Conservation (phyloP, 2,797 vertebrate genomes). For the Etheostoma perlongum region DNA sequence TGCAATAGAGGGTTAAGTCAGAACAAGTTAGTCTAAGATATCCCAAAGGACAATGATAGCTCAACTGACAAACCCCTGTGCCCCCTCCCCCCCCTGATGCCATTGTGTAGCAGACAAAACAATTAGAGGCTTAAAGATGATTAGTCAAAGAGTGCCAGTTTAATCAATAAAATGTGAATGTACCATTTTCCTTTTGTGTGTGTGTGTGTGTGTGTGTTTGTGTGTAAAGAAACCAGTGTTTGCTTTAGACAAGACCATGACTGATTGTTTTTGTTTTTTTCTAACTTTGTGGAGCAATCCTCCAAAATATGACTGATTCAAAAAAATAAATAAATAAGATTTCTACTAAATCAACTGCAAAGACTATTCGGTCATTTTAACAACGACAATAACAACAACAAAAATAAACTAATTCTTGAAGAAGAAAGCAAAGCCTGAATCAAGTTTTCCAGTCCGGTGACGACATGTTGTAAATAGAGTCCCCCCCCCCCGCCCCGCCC, state of each 20-base stretch:
- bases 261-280: neutral
- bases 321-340: neutral
- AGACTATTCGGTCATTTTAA: neutral
- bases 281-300: conserved; percentile 16
- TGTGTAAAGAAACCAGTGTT: conserved; percentile 1
- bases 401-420: conserved; percentile 22
- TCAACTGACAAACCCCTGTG: neutral
- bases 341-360: neutral
- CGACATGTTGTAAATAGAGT: conserved; percentile 31
- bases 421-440: conserved; percentile 22
- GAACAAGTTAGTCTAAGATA: neutral
- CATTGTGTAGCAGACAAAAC: conserved; percentile 8
- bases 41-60: conserved; percentile 14
- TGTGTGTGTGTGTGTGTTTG: neutral
- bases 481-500: conserved; percentile 14
- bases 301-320: neutral
- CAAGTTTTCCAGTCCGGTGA: conserved; percentile 36
- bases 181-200: neutral
- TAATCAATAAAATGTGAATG: conserved; percentile 14
- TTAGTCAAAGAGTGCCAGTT: conserved; percentile 2
- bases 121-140: conserved; percentile 1
- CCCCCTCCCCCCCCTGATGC: neutral
- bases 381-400: neutral
- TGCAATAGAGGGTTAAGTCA: neutral
- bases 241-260: conserved; percentile 5